Evolutionary conservation across 92 coral and sea anemone genomes (phyloP), one percentile per base, ranked within the genome.

Genomic region (Umimayanthus chanpuru): DNA sequence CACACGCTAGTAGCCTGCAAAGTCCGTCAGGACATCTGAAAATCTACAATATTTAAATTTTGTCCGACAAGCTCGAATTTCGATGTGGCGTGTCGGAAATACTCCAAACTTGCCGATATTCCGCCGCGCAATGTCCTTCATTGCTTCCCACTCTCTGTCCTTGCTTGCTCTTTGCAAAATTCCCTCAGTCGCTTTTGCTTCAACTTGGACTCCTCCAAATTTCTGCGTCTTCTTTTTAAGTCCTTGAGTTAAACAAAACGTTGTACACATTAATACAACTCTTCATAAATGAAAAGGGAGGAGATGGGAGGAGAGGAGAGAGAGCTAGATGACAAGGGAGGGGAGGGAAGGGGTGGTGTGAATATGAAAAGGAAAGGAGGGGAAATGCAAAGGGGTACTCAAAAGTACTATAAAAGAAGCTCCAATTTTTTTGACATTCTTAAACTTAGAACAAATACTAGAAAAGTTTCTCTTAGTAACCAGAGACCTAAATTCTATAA

Each of bases 191-290:
- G 81, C 47, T 88, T 89, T 85, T 90, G 88, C 73, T 72, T 81
- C 90, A 47, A 21, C 76, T 85, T 90, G 64, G 96, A 76, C 6
- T 92, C 93, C 75, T 92, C 96, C 70, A 92, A 76, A 85, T 94
- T 94, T 82, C 77, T 87, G 14, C 92, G 87, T 39, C 96, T 75
- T 82, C 91, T 86, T 71, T 83, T 91, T 38, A 87, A 76, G 83
- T 88, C 87, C 96, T 94, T 28, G 20, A 72, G 76, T 28, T 32
- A 30, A 72, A 77, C 20, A 47, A 47, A 80, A 79, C 5, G 36
- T 20, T 2, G 64, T 29, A 50, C 64, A 41, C 18, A 49, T 6
- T 64, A n/a, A n/a, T n/a, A 18, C 8, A 80, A 18, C 16, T 56
- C 5, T 29, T 5, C 36, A 50, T n/a, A 30, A 25, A 53, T 9